phyloP scores from a whole-genome alignment of 2,113 vertebrate genomes.

The Natator depressus region DNA sequence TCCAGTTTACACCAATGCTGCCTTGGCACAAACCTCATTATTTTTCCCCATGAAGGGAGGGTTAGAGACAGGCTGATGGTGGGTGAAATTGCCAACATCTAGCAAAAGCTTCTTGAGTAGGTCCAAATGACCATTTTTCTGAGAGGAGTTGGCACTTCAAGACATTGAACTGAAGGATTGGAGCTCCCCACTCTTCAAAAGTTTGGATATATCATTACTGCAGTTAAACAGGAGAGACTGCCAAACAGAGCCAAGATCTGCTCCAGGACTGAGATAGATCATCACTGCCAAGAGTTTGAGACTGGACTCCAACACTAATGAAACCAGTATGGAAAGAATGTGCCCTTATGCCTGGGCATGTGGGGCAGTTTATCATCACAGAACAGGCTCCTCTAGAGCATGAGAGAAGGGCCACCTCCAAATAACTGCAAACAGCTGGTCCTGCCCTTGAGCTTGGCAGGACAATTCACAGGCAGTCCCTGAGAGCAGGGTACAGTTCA shows the following conservation, averaged over 20 bases:
- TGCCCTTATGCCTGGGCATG: accelerated
- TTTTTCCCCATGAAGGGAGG: background rate
- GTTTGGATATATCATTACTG: background rate
- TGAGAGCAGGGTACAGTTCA: background rate
- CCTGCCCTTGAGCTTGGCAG: background rate
- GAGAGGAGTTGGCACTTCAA: background rate
- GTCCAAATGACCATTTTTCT: background rate
- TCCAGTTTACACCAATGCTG: background rate
- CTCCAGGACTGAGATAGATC: background rate
- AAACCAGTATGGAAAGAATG: accelerated
- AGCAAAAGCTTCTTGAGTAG: background rate
- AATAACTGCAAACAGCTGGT: background rate
- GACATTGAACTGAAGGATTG: background rate
- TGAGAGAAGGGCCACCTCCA: background rate
- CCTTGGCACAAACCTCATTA: background rate
- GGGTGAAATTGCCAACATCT: background rate
- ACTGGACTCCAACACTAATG: background rate
- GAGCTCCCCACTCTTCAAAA: background rate
- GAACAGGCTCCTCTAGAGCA: accelerated
- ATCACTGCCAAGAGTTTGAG: background rate
- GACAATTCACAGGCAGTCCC: background rate
- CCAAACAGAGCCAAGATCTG: background rate
- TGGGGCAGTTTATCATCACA: accelerated
- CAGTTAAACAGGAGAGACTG: background rate
- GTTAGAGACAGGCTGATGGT: background rate